Evolutionary conservation across 2,888 invertebrate species (phyloP).

Genomic region (Brachynemurus nebulosus): DNA sequence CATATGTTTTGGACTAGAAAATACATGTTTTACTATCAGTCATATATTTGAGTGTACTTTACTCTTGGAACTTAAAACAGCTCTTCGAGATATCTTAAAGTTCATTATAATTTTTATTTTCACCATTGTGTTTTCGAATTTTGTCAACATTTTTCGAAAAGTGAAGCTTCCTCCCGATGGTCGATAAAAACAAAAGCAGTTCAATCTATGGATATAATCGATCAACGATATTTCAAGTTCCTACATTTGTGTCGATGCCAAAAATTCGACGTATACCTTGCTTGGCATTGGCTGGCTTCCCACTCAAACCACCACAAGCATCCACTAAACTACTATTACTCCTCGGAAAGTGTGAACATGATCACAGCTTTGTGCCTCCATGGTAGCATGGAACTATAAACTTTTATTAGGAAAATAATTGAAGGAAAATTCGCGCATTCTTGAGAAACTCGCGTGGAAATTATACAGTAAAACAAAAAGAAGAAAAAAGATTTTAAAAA

Average conservation of each 20-base stretch:
- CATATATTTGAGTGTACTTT: too few relatives aligned
- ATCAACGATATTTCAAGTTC: slow-evolving; percentile 1
- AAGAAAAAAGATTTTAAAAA: too few relatives aligned
- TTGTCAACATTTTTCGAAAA: background rate
- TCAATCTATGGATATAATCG: slow-evolving; percentile 1
- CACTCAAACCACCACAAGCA: slow-evolving; percentile 8
- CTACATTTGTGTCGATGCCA: slow-evolving; percentile 6
- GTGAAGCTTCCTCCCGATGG: slow-evolving; percentile 2
- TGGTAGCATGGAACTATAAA: slow-evolving; percentile 27
- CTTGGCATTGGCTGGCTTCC: slow-evolving; percentile 4
- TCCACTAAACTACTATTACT: slow-evolving; percentile 3
- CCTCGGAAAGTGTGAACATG: slow-evolving; percentile 23
- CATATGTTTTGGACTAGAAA: too few relatives aligned
- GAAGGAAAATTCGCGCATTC: too few relatives aligned
- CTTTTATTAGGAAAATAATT: too few relatives aligned
- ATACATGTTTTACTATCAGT: too few relatives aligned
- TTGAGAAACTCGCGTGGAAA: too few relatives aligned
- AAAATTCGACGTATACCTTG: slow-evolving; percentile 7
- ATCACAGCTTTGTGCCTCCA: slow-evolving; percentile 29
- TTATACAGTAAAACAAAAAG: too few relatives aligned
- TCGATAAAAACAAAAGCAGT: slow-evolving; percentile 1
- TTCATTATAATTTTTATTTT: too few relatives aligned
- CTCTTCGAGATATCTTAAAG: too few relatives aligned
- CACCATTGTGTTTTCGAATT: background rate
- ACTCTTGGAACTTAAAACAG: too few relatives aligned